phyloP scores from a whole-genome alignment of 2,113 vertebrate genomes.

The Echinops telfairi region DNA sequence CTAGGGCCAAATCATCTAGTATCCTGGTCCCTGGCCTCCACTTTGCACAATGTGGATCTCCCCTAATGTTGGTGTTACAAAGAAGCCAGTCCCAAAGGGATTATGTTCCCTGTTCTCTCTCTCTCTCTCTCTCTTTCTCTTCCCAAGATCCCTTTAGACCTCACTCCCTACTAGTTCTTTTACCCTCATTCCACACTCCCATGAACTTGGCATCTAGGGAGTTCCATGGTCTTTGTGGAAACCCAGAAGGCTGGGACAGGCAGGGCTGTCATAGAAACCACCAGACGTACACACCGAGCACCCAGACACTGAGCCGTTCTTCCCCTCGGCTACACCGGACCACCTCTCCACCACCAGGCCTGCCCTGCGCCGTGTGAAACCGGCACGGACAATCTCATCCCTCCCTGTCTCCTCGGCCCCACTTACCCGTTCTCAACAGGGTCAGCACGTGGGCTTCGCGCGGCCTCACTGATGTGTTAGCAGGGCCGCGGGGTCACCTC shows the following conservation, averaged over 20 bases:
- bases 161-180: background rate
- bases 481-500: too few species aligned
- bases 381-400: background rate
- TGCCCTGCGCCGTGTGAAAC: background rate
- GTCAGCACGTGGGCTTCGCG: too few species aligned
- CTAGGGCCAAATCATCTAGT: background rate
- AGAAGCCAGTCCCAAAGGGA: background rate
- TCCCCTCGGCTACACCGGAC: background rate
- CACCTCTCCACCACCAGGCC: background rate
- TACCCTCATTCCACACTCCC: background rate
- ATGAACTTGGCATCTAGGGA: background rate
- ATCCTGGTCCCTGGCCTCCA: background rate
- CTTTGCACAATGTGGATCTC: background rate
- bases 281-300: background rate
- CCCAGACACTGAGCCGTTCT: background rate
- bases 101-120: background rate
- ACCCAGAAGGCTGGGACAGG: background rate
- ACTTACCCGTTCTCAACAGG: background rate
- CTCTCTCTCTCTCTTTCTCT: background rate
- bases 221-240: background rate
- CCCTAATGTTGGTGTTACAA: background rate
- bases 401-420: background rate
- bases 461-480: too few species aligned
- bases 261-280: background rate
- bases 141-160: background rate